Base-by-base conservation (phyloP, 2,888 invertebrate species). In the Hypselothyrea guttata region DNA sequence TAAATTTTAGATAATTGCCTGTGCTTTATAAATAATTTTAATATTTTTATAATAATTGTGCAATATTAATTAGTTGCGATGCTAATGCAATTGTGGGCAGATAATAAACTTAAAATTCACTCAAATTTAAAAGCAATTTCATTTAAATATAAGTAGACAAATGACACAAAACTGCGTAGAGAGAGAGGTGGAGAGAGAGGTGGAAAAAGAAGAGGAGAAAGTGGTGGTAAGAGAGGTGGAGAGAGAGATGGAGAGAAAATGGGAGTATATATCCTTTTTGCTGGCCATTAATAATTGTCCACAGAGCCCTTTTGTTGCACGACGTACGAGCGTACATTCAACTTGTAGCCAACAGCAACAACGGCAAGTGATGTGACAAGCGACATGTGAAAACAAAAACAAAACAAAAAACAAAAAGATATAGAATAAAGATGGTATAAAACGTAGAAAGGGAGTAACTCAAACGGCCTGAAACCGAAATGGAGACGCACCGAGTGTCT, bases 251-350 rank as follows among this genome's bases (percentile, higher is more conserved):
- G n/a, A n/a, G n/a, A n/a, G n/a, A n/a, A n/a, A n/a, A n/a, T n/a
- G n/a, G n/a, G n/a, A n/a, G n/a, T n/a, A n/a, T 42, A 27, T 62
- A 16, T 33, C 15, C 33, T 51, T 34, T 47, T 51, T 47, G 59
- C 51, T 66, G 61, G 34, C 65, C 67, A 62, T 67, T 72, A 67
- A 69, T 67, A 22, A 53, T 56, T 61, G 46, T 67, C 38, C 68
- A 40, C 68, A 61, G 67, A 67, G 49, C 46, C 46, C 67, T 61
- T 68, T 71, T 56, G 67, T 22, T 22, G 22, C 5, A 5, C 22
- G 22, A 22, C 22, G 22, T 61, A 53, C 35, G 53, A 30, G 40
- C 76, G 81, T 75, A 73, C 75, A 63, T 75, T 75, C 75, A 75
- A 75, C 75, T 60, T 62, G 47, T 69, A 51, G 49, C 40, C 55